Percentiles rank a stretch among this genome's conserved stretches.
These are phyloP conservation scores for Plecotus auritus DNA, from an alignment of 2,113 vertebrate genomes.

Conservation along the genomic window DNA sequence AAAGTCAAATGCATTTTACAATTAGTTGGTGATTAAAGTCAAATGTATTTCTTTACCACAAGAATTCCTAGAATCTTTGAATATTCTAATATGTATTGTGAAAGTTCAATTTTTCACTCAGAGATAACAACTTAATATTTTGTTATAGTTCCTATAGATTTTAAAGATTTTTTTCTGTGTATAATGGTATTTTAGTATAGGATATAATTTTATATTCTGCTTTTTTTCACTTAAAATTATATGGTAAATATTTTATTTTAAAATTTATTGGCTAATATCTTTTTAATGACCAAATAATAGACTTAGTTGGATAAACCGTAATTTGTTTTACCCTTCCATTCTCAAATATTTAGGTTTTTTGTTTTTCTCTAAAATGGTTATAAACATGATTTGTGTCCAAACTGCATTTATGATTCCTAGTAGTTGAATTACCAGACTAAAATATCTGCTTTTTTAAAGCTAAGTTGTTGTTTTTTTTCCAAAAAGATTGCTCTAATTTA, in stretches of 20 bases:
- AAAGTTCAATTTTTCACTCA: background rate
- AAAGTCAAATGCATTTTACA: background rate
- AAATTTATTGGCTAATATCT: background rate
- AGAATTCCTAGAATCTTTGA: background rate
- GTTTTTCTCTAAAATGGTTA: background rate
- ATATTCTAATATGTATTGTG: background rate
- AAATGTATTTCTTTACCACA: background rate
- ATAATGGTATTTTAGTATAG: background rate
- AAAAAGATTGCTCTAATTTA: background rate
- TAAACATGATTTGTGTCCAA: background rate
- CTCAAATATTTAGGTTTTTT: background rate
- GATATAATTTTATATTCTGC: background rate
- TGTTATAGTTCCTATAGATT: background rate
- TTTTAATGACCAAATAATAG: background rate
- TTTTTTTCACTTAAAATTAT: constrained; percentile 1
- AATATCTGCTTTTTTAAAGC: constrained; percentile 20
- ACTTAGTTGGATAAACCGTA: background rate
- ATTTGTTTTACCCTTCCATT: background rate
- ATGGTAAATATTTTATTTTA: background rate
- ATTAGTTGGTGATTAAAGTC: background rate
- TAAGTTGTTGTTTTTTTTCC: background rate
- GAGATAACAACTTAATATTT: constrained; percentile 11
- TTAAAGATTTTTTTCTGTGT: background rate
- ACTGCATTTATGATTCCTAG: background rate
- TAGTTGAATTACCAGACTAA: background rate